Base-by-base conservation (phyloP, 2,113 vertebrate species). In the Rhodinocichla rosea region DNA sequence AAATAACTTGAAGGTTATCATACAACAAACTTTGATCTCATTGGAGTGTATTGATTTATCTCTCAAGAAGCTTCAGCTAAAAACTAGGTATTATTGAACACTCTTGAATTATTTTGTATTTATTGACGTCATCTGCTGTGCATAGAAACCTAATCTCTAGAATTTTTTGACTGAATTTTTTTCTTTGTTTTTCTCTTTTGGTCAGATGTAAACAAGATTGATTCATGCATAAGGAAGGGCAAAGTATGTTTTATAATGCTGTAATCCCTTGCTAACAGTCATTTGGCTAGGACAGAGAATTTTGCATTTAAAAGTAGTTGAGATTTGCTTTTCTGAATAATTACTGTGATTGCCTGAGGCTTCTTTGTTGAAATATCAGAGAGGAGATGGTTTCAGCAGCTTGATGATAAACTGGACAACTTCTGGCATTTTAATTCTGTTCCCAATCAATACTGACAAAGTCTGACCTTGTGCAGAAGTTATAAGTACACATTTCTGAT, bases 281-380 rank as follows among this genome's bases (percentile, higher is more conserved):
- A 93, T 83, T 88, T 94, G 82, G 79, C 75, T 87, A 77, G 87
- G 71, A 86, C 37, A 70, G 82, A 95, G 75, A 90, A 90, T 94
- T 94, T 92, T 94, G 88, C 89, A 95, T 96, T 95, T 96, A 95
- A 96, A 94, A 96, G 82, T 81, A 96, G 87, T 81, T 68, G 90
- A 96, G 90, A 93, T 92, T 92, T 94, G 79, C 92, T 95, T 92
- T 95, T 94, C 94, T 91, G 93, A 95, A 97, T 95, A 95, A 95
- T 95, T 96, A 95, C 93, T 83, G 79, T 86, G 92, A 92, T 92
- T 95, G 91, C 94, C 94, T 88, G 59, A 83, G 95, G 94, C 92
- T 93, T 63, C 71, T 97, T 86, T 94, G 93, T 87, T 90, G 94
- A 95, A 97, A 91, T 96, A 97, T 88, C 90, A 96, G 82, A 91